phyloP scores from a whole-genome alignment of 2,797 vertebrate species.

The Geotrypetes seraphini region DNA sequence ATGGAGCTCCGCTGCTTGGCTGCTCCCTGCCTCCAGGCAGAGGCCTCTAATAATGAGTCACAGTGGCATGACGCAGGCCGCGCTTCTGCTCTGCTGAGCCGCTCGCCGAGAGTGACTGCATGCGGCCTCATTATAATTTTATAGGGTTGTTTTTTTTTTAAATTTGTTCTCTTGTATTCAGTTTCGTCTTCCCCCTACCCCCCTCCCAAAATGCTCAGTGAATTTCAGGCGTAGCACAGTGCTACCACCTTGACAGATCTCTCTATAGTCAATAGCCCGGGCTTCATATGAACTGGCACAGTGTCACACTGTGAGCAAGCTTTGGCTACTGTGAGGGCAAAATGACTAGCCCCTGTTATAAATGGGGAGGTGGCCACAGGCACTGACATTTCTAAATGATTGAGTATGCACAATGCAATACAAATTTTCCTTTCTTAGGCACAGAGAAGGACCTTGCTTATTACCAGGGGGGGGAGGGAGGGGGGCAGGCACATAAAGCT shows the following conservation, averaged over 20 bases:
- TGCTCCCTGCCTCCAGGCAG: constrained; percentile 44
- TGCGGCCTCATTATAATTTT: constrained; percentile 40
- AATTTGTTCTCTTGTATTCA: constrained; percentile 36
- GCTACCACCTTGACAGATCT: constrained; percentile 30
- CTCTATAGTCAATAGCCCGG: too few species aligned
- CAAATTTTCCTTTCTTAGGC: too few species aligned
- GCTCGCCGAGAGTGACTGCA: constrained; percentile 39
- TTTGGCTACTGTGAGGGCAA: too few species aligned
- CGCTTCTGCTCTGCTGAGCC: constrained; percentile 44
- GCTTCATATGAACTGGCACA: too few species aligned
- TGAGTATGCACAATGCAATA: too few species aligned
- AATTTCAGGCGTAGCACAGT: constrained; percentile 12
- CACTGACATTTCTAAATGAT: too few species aligned
- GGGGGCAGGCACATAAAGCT: too few species aligned
- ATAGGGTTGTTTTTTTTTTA: constrained; percentile 12
- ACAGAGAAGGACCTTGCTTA: too few species aligned
- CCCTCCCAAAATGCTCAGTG: constrained; percentile 26
- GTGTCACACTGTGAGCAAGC: too few species aligned
- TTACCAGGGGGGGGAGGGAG: too few species aligned
- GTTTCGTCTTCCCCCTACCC: constrained; percentile 45
- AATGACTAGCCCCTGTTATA: too few species aligned
- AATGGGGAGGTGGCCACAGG: too few species aligned
- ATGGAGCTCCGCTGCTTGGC: constrained; percentile 42
- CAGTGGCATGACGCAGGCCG: constrained; percentile 42
- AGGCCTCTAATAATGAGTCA: constrained; percentile 49